These are phyloP conservation scores for Betta splendens DNA, from an alignment of 2,797 vertebrate species.

Conservation along the genomic window DNA sequence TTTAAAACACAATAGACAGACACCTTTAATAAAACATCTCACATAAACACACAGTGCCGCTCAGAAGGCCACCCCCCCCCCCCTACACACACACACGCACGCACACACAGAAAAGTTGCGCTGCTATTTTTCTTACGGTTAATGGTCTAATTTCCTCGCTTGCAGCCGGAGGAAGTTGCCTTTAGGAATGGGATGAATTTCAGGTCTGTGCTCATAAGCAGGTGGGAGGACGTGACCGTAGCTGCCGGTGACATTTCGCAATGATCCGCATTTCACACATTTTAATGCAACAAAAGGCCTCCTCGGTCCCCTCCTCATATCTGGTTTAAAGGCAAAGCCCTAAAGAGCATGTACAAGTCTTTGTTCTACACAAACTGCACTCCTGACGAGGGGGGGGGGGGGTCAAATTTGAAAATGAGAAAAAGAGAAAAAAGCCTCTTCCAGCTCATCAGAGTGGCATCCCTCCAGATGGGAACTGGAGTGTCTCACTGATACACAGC, in stretches of 20 bases:
- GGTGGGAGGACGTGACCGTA: constrained; percentile 40
- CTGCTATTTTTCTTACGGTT: constrained; percentile 20
- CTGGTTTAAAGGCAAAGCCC: constrained; percentile 41
- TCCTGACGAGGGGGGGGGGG: constrained; percentile 18
- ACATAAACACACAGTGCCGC: constrained; percentile 45
- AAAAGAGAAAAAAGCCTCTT: constrained; percentile 20
- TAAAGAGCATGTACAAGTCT: constrained; percentile 32
- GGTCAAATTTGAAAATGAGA: no score
- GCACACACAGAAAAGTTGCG: constrained; percentile 12
- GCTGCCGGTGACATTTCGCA: constrained; percentile 61
- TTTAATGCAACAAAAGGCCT: constrained; percentile 57
- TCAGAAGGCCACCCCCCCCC: constrained; percentile 1
- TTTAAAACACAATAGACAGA: constrained; percentile 68
- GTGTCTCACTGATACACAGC: constrained; percentile 55
- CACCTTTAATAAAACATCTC: constrained; percentile 67
- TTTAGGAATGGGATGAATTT: constrained; percentile 35
- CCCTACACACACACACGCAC: constrained; percentile 15
- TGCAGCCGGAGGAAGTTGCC: constrained; percentile 33
- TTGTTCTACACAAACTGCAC: constrained; percentile 20
- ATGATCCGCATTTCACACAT: constrained; percentile 58
- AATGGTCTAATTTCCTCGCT: constrained; percentile 40
- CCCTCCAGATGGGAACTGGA: constrained; percentile 57
- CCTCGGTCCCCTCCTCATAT: constrained; percentile 21
- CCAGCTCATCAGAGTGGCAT: constrained; percentile 64
- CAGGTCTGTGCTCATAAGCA: constrained; percentile 33